Conservation (phyloP, 2,888 invertebrate species). For the Philereme vetulata region DNA sequence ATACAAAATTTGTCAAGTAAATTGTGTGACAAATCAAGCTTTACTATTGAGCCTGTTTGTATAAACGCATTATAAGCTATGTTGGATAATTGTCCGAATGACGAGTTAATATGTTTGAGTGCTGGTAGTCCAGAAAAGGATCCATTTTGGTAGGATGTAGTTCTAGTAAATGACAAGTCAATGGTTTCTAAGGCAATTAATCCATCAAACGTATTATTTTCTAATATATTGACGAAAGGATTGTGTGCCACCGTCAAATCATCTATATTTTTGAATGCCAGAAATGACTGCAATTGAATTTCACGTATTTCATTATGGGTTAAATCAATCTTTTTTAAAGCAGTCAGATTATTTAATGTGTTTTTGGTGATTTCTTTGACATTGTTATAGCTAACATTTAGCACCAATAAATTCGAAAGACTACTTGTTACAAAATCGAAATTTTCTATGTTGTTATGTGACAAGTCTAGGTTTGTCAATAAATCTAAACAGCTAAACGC, state of each 20-base stretch:
- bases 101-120: constrained; percentile 29
- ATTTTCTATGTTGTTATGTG: constrained; percentile 27
- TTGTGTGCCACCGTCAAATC: constrained; percentile 16
- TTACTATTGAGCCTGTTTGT: constrained; percentile 29
- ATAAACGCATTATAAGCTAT: constrained; percentile 34
- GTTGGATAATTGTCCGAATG: constrained; percentile 32
- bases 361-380: constrained; percentile 21
- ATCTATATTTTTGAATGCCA: constrained; percentile 18
- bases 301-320: constrained; percentile 27
- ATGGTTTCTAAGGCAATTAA: constrained; percentile 24
- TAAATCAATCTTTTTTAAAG: constrained; percentile 29
- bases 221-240: constrained; percentile 25
- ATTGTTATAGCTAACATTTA: constrained; percentile 27
- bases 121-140: constrained; percentile 30
- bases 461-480: constrained; percentile 28
- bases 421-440: constrained; percentile 25
- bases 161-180: constrained; percentile 27
- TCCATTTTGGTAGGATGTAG: constrained; percentile 25
- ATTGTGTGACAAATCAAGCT: constrained; percentile 37
- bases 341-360: constrained; percentile 18
- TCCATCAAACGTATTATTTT: constrained; percentile 25
- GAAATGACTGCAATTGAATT: constrained; percentile 26
- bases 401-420: constrained; percentile 20
- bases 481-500: constrained; percentile 26
- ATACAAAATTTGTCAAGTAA: constrained; percentile 33